Evolutionary conservation across 2,113 vertebrate species (phyloP), one percentile per base, ranked within the genome.

Genomic region (Rousettus leschenaultii): DNA sequence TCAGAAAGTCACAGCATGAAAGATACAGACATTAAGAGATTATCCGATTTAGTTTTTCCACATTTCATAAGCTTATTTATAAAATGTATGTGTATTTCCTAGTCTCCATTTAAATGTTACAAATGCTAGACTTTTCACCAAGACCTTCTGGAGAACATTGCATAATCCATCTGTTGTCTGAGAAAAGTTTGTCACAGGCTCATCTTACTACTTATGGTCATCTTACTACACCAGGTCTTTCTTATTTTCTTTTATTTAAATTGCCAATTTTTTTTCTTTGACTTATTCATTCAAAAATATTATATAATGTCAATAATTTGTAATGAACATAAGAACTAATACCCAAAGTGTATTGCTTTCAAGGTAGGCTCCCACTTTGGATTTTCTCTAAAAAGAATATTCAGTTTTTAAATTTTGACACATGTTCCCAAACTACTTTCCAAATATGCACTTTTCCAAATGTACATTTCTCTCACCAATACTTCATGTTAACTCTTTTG

Each of bases 191-290:
- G 3, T 74, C 53, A 40, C 13, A 45, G 63, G 30, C 13, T 91
- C 14, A 38, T 66, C 48, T 82, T 75, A 80, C 40, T 40, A 40
- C 35, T 97, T 87, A 63, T 21, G 92, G 45, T 43, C 22, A 78
- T 82, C 71, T 84, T 38, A 43, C 22, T 45, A 24, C 40, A 59
- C 7, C 6, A 73, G 10, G 30, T 22, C 61, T 91, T 91, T 57
- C 26, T 83, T 87, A 24, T 16, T 90, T 93, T 12, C 2, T 73
- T 84, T 92, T 53, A n/a, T 80, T 95, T 90, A 73, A 94, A 43
- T 89, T 89, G 30, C 16, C 73, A 82, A 26, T 51, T 51, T 63
- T 75, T 53, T 89, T 68, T 93, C 24, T 92, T 91, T 92, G 26
- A 7, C 18, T 51, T 82, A 21, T 55, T 19, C 51, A 35, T 68